Percentiles rank a stretch among this genome's conserved stretches.
phyloP scores from a whole-genome alignment of 2,888 invertebrate genomes.

The Lepas anatifera region DNA sequence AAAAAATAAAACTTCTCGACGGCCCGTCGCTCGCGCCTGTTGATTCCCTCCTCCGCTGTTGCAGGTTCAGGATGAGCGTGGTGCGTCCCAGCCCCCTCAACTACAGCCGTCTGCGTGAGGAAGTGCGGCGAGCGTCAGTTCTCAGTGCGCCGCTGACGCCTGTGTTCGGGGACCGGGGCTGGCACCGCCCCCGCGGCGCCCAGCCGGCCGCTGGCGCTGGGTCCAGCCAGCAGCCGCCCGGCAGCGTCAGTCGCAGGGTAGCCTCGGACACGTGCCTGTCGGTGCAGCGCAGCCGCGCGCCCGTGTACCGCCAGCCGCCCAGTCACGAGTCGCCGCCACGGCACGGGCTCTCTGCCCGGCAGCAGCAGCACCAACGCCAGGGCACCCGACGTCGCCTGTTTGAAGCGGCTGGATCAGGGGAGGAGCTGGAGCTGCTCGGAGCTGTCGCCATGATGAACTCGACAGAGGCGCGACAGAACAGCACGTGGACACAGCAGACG shows the following conservation, averaged over 20 bases:
- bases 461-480: background rate
- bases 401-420: background rate
- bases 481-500: background rate
- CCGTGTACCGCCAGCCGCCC: background rate
- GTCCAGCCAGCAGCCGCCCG: no score
- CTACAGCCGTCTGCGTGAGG: background rate
- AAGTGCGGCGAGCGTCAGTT: background rate
- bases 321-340: background rate
- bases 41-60: no score
- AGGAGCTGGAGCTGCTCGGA: background rate
- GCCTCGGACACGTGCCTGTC: background rate
- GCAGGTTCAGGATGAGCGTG: background rate
- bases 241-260: background rate
- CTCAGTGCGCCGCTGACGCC: background rate
- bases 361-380: background rate
- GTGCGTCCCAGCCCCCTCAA: constrained; percentile 9
- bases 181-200: background rate
- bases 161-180: background rate
- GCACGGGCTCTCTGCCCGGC: background rate
- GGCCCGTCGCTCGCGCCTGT: no score
- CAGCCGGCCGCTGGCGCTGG: no score
- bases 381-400: background rate
- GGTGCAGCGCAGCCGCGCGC: background rate
- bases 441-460: background rate
- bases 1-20: no score